Evolutionary conservation across 2,888 invertebrate genomes (phyloP).

Genomic region (Tricholauxania praeusta): DNA sequence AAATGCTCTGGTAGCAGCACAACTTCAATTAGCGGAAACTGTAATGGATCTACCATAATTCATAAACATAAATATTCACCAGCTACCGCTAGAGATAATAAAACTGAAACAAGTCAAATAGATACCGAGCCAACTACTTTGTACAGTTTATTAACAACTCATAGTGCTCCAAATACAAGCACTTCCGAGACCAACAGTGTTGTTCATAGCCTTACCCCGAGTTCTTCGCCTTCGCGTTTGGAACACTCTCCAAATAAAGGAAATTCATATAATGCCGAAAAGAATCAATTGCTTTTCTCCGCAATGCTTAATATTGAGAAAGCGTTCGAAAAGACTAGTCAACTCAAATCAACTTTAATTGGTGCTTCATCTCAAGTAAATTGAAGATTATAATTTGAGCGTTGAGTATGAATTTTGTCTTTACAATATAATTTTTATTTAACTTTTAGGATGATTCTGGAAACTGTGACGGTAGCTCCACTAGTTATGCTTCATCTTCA

Average conservation of each 20-base stretch:
- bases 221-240: conserved; percentile 34
- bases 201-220: neutral
- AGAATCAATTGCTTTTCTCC: conserved; percentile 54
- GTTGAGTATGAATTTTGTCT: no score
- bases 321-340: conserved; percentile 57
- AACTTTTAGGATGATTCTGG: conserved; percentile 63
- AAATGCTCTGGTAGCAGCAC: conserved; percentile 44
- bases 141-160: neutral
- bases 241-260: conserved; percentile 32
- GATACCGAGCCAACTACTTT: neutral
- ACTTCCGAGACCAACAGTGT: neutral
- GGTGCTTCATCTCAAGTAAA: conserved; percentile 37
- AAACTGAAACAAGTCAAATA: neutral
- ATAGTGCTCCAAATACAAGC: neutral
- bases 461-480: conserved; percentile 57
- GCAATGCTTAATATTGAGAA: conserved; percentile 59
- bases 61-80: conserved; percentile 4
- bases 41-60: neutral
- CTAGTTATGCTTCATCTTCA: conserved; percentile 58
- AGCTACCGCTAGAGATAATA: neutral
- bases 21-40: conserved; percentile 1
- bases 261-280: conserved; percentile 48
- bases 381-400: neutral
- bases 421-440: neutral
- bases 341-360: conserved; percentile 43